Base-by-base conservation (phyloP, 2,888 invertebrate species). In the Slavum lentiscoides region DNA sequence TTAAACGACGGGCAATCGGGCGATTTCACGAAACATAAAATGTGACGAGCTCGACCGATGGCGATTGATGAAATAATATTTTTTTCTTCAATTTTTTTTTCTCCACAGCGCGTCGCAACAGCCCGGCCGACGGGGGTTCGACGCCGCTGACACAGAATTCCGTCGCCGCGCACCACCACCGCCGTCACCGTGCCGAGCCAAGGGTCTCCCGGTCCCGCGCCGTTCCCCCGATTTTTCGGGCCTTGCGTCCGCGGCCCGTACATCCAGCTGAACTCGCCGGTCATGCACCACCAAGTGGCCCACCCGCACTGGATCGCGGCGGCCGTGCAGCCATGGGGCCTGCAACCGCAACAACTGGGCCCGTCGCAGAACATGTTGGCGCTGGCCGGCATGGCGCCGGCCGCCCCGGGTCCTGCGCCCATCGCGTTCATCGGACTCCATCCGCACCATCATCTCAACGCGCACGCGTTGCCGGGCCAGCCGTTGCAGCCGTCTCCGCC, bases 291-390 rank as follows among this genome's bases (percentile, higher is more conserved):
- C 9, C 80, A 80, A 15, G 80, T 80, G 39, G 72, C 80, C 15
- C 80, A 80, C 15, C 80, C 80, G 23, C 80, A 80, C 23, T 80
- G 80, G 80, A 80, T 80, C 39, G 80, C 80, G 11, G 80, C 80
- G 39, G 64, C 80, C 58, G 72, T 80, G 39, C 80, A 66, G 55
- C 72, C 70, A 17, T 80, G 80, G 80, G 80, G 72, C 23, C 17
- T 80, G 43, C 55, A 55, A 19, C 80, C 80, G 21, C 80, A 80
- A 23, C 80, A 80, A n/a, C 39, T 80, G 64, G 64, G 39, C 37
- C 80, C 80, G 37, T 53, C 80, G 55, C 80, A 80, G 55, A 80
- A 70, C 55, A 70, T 80, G 80, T n/a, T 80, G 23, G 64, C 80
- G 0, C 53, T 80, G n/a, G 80, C 80, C 59, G 61, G 68, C 17